A percentile compares a stretch with the other conserved stretches of the same genome.
These are phyloP conservation scores for Girardinus metallicus DNA, from an alignment of 2,797 vertebrate species.

Conservation along the genomic window DNA sequence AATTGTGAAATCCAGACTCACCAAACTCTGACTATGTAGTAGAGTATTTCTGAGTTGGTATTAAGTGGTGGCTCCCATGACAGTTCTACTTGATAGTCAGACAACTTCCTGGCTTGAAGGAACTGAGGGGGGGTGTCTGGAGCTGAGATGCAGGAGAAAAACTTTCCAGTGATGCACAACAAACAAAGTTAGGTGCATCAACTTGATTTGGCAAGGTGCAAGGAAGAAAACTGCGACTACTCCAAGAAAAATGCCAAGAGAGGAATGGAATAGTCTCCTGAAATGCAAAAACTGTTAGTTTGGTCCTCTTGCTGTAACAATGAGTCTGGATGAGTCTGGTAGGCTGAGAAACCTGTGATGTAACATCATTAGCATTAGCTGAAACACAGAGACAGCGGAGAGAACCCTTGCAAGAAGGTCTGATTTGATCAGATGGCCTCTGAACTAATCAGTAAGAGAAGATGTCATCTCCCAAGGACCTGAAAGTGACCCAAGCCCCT, in stretches of 20 bases:
- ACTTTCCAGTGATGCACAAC: constrained; percentile 58
- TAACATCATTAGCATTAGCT: constrained; percentile 51
- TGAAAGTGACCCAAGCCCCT: constrained; percentile 43
- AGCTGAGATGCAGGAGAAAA: constrained; percentile 82
- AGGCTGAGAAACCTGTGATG: constrained; percentile 56
- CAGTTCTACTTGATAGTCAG: constrained; percentile 89
- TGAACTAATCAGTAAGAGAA: constrained; percentile 9
- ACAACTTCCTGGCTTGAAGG: constrained; percentile 89
- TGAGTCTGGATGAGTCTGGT: constrained; percentile 18
- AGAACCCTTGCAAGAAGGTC: constrained; percentile 40
- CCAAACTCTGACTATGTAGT: constrained; percentile 93
- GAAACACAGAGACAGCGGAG: constrained; percentile 48
- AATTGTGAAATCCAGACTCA: constrained; percentile 76
- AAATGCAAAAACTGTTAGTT: constrained; percentile 52
- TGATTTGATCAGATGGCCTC: constrained; percentile 50
- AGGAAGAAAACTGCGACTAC: constrained; percentile 24
- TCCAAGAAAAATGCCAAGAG: constrained; percentile 1
- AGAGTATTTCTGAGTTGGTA: constrained; percentile 94
- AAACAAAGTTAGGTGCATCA: constrained; percentile 15
- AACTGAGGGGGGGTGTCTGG: constrained; percentile 91
- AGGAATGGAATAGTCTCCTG: constrained; percentile 33
- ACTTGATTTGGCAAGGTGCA: constrained; percentile 9
- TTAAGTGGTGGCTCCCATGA: constrained; percentile 91
- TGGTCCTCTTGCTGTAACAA: constrained; percentile 16
- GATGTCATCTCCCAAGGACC: constrained; percentile 21